Percentiles rank a stretch among this genome's conserved stretches.
Conservation (phyloP, 2,113 vertebrate species). For the Poicephalus gulielmi region DNA sequence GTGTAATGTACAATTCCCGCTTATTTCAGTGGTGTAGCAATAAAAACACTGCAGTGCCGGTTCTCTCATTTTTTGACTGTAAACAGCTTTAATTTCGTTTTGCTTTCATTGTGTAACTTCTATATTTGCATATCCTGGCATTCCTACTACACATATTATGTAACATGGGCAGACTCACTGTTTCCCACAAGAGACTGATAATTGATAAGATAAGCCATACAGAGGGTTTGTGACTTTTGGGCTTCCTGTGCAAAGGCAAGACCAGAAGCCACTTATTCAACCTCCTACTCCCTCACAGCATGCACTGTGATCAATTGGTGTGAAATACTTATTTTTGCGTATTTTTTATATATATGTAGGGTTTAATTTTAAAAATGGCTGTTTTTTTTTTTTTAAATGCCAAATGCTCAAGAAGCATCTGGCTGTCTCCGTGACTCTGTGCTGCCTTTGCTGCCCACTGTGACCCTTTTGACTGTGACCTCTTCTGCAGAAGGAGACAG, state of each 20-base stretch:
- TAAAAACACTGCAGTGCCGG: conserved; percentile 14
- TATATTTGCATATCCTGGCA: not conserved
- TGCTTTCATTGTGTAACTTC: conserved; percentile 14
- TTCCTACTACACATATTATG: not conserved
- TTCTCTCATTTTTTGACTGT: not conserved
- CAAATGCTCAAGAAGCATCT: not conserved
- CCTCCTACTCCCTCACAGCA: not conserved
- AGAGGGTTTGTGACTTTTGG: not conserved
- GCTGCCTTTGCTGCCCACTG: not conserved
- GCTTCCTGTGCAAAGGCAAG: not conserved
- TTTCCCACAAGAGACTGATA: not conserved
- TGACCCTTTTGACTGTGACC: not conserved
- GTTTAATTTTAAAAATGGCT: not conserved
- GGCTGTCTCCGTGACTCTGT: not conserved
- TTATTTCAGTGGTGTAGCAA: not conserved
- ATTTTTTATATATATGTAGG: not conserved
- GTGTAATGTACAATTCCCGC: not conserved
- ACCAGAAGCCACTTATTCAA: not conserved
- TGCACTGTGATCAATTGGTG: not conserved
- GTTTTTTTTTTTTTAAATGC: not conserved
- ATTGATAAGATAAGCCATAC: not conserved
- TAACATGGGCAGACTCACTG: not conserved
- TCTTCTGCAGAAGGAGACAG: not conserved
- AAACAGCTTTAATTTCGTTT: conserved; percentile 12
- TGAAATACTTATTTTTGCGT: not conserved